A percentile compares a stretch with the other conserved stretches of the same genome.
Conservation (phyloP, 2,888 invertebrate genomes). For the Blera fallax region DNA sequence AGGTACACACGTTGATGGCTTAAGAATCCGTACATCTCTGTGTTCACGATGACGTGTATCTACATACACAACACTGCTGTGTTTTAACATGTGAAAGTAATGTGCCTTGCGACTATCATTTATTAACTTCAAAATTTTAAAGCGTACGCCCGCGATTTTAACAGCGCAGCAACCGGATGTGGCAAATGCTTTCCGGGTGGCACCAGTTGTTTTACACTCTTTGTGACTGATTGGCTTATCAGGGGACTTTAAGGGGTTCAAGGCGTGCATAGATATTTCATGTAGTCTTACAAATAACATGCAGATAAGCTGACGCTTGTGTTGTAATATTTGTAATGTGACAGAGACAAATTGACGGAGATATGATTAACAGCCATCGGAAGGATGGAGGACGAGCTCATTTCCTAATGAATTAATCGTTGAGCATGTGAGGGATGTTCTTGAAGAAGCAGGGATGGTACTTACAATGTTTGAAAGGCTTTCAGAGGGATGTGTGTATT, state of each 20-base stretch:
- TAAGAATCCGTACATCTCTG: constrained; percentile 3
- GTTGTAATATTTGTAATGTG: constrained; percentile 42
- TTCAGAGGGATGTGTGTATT: no score
- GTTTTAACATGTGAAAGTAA: constrained; percentile 62
- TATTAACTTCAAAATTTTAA: constrained; percentile 65
- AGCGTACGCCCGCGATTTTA: constrained; percentile 39
- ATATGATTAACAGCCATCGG: neutral
- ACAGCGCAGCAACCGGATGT: neutral
- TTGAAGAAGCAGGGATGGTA: neutral
- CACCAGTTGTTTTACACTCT: constrained; percentile 44
- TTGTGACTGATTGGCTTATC: constrained; percentile 70
- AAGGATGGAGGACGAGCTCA: neutral
- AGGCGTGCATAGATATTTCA: constrained; percentile 52
- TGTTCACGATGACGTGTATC: neutral
- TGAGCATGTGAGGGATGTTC: neutral
- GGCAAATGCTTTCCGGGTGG: constrained; percentile 45
- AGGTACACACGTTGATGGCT: no score
- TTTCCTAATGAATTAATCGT: constrained; percentile 34
- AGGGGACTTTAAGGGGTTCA: constrained; percentile 36
- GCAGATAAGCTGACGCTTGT: constrained; percentile 50
- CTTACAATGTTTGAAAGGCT: neutral
- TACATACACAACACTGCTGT: neutral
- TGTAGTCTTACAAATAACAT: constrained; percentile 49
- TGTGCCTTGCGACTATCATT: constrained; percentile 63
- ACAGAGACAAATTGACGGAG: constrained; percentile 59